Percentiles rank a stretch among this genome's conserved stretches.
These are phyloP conservation scores for Drosophila formosana DNA, from an alignment of 2,888 invertebrate genomes.

Conservation along the genomic window DNA sequence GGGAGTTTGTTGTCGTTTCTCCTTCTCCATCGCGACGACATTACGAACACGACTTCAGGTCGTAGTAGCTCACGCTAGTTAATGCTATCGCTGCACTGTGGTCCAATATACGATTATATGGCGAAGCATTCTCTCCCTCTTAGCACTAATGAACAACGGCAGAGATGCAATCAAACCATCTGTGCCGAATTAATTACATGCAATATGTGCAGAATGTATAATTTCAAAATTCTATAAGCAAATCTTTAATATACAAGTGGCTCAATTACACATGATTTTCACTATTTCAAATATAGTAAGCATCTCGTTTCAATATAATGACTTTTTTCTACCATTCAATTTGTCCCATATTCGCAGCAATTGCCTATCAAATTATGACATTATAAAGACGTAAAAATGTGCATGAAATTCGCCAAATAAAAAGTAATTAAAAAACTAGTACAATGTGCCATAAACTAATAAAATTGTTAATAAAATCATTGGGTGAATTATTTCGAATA, in stretches of 20 bases:
- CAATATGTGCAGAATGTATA: neutral
- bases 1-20: slow-evolving; percentile 35
- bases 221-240: neutral
- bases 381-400: neutral
- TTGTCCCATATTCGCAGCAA: neutral
- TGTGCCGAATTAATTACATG: neutral
- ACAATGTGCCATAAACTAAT: neutral
- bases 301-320: neutral
- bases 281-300: too few relatives aligned
- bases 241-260: neutral
- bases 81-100: slow-evolving; percentile 42
- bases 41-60: slow-evolving; percentile 42
- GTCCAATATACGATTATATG: neutral
- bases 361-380: neutral
- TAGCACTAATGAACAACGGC: neutral
- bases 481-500: neutral
- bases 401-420: neutral
- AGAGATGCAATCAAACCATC: neutral
- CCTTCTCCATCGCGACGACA: slow-evolving; percentile 29
- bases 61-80: slow-evolving; percentile 55
- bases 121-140: too few relatives aligned
- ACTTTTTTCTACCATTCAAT: neutral
- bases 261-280: too few relatives aligned
- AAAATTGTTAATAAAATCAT: neutral
- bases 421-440: neutral